A percentile compares a stretch with the other conserved stretches of the same genome.
Conservation (phyloP, 2,113 vertebrate species). For the Marmota flaviventris region DNA sequence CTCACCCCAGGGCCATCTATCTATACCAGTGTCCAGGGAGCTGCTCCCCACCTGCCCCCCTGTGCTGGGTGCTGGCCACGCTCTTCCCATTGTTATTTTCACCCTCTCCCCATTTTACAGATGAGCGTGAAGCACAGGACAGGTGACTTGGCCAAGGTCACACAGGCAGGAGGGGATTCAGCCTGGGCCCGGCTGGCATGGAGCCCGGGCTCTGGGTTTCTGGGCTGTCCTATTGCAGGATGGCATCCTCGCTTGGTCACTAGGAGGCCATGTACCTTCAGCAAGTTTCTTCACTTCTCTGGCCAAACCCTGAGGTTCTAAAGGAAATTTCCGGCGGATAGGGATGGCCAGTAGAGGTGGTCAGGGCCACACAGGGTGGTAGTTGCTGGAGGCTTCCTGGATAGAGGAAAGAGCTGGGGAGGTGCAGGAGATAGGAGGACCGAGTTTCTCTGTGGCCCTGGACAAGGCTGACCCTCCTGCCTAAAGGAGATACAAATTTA, state of each 20-base stretch:
- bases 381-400: neutral
- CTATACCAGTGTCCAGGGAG: rapidly evolving
- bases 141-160: neutral
- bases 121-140: neutral
- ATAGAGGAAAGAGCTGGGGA: neutral
- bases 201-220: neutral
- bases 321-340: neutral
- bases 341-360: neutral
- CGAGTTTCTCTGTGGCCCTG: neutral
- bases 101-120: neutral
- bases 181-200: neutral
- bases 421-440: neutral
- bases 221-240: rapidly evolving
- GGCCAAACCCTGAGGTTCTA: neutral
- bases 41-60: rapidly evolving
- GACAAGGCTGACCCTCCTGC: neutral
- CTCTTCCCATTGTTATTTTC: rapidly evolving
- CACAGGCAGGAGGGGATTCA: neutral
- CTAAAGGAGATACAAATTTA: neutral
- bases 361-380: neutral
- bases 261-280: neutral
- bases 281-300: neutral
- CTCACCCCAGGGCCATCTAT: neutral
- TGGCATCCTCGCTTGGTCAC: neutral
- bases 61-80: rapidly evolving